phyloP scores from a whole-genome alignment of 2,113 vertebrate species.

The Phrynosoma platyrhinos region DNA sequence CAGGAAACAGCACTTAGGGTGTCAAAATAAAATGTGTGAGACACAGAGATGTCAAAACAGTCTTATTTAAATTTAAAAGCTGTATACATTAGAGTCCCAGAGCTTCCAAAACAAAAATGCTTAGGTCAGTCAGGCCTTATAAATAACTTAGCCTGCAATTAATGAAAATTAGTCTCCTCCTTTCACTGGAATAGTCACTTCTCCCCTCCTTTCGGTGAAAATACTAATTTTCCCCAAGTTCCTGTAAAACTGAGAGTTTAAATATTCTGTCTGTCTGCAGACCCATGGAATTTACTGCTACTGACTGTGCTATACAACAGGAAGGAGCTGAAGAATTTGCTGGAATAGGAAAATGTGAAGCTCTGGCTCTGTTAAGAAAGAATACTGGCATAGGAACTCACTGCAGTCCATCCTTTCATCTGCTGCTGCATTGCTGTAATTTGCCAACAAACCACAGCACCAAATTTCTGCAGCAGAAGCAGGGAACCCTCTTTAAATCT shows the following conservation, averaged over 20 bases:
- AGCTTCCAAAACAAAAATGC: neutral
- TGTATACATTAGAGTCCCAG: neutral
- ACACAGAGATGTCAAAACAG: neutral
- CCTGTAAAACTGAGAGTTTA: neutral
- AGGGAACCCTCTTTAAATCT: no score
- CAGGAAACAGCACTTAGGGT: neutral
- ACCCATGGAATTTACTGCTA: neutral
- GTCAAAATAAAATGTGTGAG: neutral
- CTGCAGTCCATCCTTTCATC: no score
- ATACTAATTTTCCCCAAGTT: neutral
- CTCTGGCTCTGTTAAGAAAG: neutral
- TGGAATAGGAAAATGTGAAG: neutral
- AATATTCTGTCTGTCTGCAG: neutral
- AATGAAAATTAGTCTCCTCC: neutral
- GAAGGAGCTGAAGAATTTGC: neutral
- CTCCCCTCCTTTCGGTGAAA: neutral
- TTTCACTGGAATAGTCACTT: neutral
- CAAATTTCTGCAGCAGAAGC: no score
- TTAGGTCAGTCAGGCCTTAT: neutral
- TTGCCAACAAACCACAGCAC: no score
- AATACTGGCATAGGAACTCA: neutral
- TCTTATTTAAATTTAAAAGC: neutral
- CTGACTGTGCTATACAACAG: neutral
- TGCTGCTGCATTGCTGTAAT: no score
- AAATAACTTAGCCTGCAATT: neutral